Percentiles rank a stretch among this genome's conserved stretches.
Conservation (phyloP, 1,140 invertebrate species). For the Pomphorhynchus laevis region DNA sequence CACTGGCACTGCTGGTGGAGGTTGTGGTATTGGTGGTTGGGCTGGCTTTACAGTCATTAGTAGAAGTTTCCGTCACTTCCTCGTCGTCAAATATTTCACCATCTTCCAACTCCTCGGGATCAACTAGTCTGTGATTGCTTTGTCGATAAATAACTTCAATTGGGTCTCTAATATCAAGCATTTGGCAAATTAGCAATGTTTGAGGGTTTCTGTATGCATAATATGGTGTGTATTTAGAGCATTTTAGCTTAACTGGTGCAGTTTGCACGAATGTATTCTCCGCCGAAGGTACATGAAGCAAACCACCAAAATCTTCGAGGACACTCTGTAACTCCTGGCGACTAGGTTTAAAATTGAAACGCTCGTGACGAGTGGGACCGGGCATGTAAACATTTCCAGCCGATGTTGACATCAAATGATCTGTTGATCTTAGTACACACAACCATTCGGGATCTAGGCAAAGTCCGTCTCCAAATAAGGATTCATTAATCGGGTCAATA, state of each 20-base stretch:
- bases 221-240: conserved; percentile 12
- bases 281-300: conserved; percentile 30
- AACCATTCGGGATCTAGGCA: conserved; percentile 73
- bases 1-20: no score
- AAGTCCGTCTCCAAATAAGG: conserved; percentile 22
- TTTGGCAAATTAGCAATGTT: conserved; percentile 39
- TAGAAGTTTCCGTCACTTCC: no score
- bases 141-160: conserved; percentile 14
- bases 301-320: conserved; percentile 27
- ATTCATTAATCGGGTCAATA: conserved; percentile 14
- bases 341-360: conserved; percentile 37
- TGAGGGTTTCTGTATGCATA: conserved; percentile 33
- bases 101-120: no score
- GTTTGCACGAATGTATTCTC: conserved; percentile 39
- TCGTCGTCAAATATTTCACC: no score
- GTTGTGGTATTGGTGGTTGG: no score
- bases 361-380: conserved; percentile 26
- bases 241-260: conserved; percentile 27
- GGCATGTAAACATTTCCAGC: conserved; percentile 36
- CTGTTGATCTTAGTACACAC: conserved; percentile 41
- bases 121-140: no score
- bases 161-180: conserved; percentile 38
- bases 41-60: no score
- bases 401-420: conserved; percentile 43
- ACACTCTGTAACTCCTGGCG: conserved; percentile 33